Base-by-base conservation (phyloP, 2,888 invertebrate genomes). In the Hemicrepidius hirtus region DNA sequence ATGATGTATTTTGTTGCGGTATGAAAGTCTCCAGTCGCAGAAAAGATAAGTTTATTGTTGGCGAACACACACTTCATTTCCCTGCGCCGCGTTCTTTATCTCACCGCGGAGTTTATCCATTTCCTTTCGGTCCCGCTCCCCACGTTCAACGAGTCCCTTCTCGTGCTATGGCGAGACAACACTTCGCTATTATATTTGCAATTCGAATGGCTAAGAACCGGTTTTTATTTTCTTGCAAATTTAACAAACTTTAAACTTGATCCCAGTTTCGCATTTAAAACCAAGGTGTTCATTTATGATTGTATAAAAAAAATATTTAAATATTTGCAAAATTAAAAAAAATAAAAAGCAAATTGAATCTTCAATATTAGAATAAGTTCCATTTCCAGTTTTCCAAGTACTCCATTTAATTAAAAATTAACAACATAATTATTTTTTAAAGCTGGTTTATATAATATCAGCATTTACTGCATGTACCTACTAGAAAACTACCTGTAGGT, bases 1-100 rank as follows among this genome's bases (percentile, higher is more conserved):
- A 85, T 85, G 85, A 85, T 85, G 84, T 85, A 85, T 85, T 84
- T 85, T 83, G 83, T 82, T 79, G 69, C 81, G 80, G 80, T 79
- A 80, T 82, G 81, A 81, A 83, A 82, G 83, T 84, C 82, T 83
- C 83, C 83, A 84, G 82, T 84, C 82, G 83, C 82, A 84, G 84
- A 85, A 85, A 84, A 85, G 85, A 85, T 85, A 85, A 85, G 84
- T 85, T 84, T 85, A 85, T 85, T 85, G 85, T 85, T 84, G 84
- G 84, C 82, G 82, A 82, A 84, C 84, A 83, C 83, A 85, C 84
- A 85, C 85, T 85, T 85, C 85, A 85, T 85, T 85, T 85, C 84
- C 84, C 84, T 83, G 82, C 80, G 81, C 80, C 81, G 82, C 82
- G 83, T 82, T 83, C 84, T 84, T 85, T 85, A 84, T 85, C 85